Conservation (phyloP, 2,888 invertebrate species). For the Bruchidius siliquastri region DNA sequence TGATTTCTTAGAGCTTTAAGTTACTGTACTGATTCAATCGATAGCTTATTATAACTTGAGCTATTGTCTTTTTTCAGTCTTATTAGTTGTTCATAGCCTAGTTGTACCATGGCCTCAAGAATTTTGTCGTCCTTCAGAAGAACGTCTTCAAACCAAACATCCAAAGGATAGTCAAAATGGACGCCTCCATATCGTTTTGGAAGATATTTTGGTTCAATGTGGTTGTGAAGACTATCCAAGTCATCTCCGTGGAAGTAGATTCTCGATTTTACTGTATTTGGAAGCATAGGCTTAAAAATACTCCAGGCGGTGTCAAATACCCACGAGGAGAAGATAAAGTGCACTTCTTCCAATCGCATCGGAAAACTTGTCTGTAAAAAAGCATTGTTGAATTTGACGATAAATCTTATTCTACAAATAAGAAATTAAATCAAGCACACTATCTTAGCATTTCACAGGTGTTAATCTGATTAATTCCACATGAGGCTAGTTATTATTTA, state of each 20-base stretch:
- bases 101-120: conserved; percentile 57
- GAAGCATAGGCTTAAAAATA: conserved; percentile 67
- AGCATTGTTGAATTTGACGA: no score
- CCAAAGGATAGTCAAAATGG: conserved; percentile 38
- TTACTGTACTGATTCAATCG: background rate
- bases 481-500: no score
- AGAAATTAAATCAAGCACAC: no score
- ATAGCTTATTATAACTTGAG: background rate
- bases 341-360: conserved; percentile 63
- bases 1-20: background rate
- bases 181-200: conserved; percentile 56
- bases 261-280: conserved; percentile 55
- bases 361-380: conserved; percentile 63
- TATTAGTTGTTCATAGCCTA: conserved; percentile 46
- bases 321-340: conserved; percentile 74
- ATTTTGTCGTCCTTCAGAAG: conserved; percentile 52
- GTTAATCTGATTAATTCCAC: no score
- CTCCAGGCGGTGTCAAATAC: conserved; percentile 69
- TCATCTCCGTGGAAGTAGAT: conserved; percentile 64
- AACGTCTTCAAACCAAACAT: conserved; percentile 18
- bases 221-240: conserved; percentile 63
- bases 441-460: no score
- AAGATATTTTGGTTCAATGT: conserved; percentile 61
- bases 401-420: no score
- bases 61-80: conserved; percentile 4